Base-by-base conservation (phyloP, 2,888 invertebrate species). In the Colostygia pectinataria region DNA sequence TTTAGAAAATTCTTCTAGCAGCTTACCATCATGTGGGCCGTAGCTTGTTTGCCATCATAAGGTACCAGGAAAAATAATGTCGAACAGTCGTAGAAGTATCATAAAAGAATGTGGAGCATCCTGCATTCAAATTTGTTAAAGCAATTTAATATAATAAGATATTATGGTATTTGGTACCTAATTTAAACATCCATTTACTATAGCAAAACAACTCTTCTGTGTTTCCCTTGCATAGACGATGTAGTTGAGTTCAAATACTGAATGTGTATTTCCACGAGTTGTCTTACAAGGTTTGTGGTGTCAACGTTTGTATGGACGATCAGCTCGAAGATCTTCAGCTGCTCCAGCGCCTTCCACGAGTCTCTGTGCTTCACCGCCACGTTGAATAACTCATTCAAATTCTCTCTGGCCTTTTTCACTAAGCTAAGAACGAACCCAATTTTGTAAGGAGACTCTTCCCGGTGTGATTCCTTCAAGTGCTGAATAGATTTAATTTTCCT, bases 281-380 rank as follows among this genome's bases (percentile, higher is more conserved):
- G 83, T 23, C 81, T 61, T 1, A 88, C 75, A 12, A 86, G 59
- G 43, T 87, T 81, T 0, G 80, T 80, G 0, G 79, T 79, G 24
- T 88, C 88, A 0, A 87, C 84, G 37, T 86, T 87, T 0, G 86
- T 83, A 31, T 87, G 86, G 0, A 83, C 76, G 2, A 88, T 83
- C 5, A 84, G 57, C 50, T 88, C 88, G 40, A 84, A 87, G 7
- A 86, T 75, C 48, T 85, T 87, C 50, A 88, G 48, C 58, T 86
- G 83, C 52, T 88, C 85, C 18, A 87, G 49, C 3, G 83, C 79
- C 49, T 76, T 80, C 82, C 84, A 88, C 39, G 82, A 74, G 1
- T 82, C 77, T 37, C 75, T 75, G 25, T 87, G 83, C 42, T 78
- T 85, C 5, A 86, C 71, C 0, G 87, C 87, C 0, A 86, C 75